These are phyloP conservation scores for Alsophila aescularia DNA, from an alignment of 2,888 invertebrate genomes.

Conservation along the genomic window DNA sequence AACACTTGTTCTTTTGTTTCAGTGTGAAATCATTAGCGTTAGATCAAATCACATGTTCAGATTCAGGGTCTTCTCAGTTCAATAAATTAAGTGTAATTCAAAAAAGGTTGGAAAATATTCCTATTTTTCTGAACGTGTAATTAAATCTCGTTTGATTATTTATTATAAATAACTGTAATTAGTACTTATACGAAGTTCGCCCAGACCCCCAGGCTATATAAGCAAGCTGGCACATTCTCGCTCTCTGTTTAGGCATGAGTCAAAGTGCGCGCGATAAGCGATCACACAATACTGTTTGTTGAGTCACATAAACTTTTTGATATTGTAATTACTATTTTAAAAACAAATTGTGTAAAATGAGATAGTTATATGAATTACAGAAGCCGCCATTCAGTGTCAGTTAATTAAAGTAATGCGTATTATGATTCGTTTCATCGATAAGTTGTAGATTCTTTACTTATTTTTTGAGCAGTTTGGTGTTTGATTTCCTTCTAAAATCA, in stretches of 20 bases:
- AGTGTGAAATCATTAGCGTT: neutral
- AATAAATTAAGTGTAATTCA: no score
- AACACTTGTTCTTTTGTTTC: conserved; percentile 1
- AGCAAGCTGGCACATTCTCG: conserved; percentile 3
- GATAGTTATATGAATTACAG: conserved; percentile 5
- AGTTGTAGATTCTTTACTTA: no score
- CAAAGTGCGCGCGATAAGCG: conserved; percentile 24
- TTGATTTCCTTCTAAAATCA: no score
- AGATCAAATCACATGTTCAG: no score
- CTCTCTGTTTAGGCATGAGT: conserved; percentile 10
- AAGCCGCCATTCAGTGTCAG: neutral
- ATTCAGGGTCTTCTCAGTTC: no score
- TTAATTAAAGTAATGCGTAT: no score
- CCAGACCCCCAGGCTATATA: neutral
- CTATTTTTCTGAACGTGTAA: no score
- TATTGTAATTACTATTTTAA: conserved; percentile 9
- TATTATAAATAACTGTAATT: neutral
- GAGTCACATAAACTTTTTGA: conserved; percentile 16
- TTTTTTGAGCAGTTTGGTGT: no score
- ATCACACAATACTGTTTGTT: conserved; percentile 5
- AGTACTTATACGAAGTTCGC: conserved; percentile 1
- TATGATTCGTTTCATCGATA: no score
- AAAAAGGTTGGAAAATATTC: no score
- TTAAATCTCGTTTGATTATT: neutral
- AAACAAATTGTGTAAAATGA: conserved; percentile 14